These are phyloP conservation scores for Leontocebus nigricollis DNA, from an alignment of 2,797 vertebrate genomes.

Conservation along the genomic window DNA sequence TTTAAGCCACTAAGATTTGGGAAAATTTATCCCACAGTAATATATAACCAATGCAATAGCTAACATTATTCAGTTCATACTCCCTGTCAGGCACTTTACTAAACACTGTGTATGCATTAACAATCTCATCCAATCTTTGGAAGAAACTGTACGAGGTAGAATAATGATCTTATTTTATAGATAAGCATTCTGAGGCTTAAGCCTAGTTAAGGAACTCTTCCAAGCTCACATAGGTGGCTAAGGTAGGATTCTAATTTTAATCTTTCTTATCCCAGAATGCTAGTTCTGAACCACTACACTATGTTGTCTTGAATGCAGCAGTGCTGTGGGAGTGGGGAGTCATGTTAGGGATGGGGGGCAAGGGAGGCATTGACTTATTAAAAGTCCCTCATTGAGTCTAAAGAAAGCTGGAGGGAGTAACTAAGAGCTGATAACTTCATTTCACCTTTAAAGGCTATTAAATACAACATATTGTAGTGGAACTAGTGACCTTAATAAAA, in stretches of 20 bases:
- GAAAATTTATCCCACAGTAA: background rate
- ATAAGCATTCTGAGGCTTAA: background rate
- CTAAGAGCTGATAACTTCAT: constrained; percentile 63
- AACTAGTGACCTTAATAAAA: constrained; percentile 76
- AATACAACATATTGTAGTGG: constrained; percentile 58
- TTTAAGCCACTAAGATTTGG: background rate
- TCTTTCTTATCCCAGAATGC: background rate
- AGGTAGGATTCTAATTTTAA: background rate
- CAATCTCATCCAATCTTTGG: background rate
- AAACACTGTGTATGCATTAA: background rate
- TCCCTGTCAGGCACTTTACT: background rate
- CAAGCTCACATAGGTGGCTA: background rate
- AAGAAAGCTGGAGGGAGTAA: constrained; percentile 44
- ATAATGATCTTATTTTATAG: background rate
- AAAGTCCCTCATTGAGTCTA: constrained; percentile 53
- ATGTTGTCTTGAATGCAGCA: background rate
- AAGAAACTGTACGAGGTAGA: background rate
- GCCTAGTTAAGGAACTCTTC: background rate
- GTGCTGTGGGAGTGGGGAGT: background rate
- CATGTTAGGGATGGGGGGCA: background rate
- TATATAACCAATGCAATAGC: background rate
- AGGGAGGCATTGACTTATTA: constrained; percentile 17
- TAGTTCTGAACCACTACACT: background rate
- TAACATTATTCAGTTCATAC: background rate
- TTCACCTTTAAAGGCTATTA: constrained; percentile 69